Percentiles rank a stretch among this genome's conserved stretches.
phyloP scores from a whole-genome alignment of 2,113 vertebrate species.

The Parotia lawesii region DNA sequence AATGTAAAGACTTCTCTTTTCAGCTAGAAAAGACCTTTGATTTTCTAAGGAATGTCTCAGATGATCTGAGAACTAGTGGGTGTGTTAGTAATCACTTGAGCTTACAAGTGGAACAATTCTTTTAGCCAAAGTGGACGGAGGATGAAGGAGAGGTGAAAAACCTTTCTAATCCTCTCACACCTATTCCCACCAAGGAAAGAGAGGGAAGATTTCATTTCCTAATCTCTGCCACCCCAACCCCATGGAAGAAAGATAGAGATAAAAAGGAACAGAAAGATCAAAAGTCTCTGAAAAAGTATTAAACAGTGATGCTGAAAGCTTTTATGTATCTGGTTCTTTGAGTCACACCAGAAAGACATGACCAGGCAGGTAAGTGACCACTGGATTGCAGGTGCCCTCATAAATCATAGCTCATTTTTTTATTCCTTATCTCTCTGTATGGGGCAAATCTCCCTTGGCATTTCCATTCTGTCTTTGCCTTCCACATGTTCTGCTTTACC shows the following conservation, averaged over 20 bases:
- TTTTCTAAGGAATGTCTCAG: background rate
- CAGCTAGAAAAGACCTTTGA: constrained; percentile 11
- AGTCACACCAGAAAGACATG: background rate
- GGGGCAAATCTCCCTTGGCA: background rate
- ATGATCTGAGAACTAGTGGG: constrained; percentile 8
- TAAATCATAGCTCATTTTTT: background rate
- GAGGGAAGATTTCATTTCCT: constrained; percentile 23
- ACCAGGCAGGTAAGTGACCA: background rate
- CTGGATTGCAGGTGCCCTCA: background rate
- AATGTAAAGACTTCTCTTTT: background rate
- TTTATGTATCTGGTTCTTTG: background rate
- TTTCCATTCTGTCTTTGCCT: background rate
- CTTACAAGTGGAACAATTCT: constrained; percentile 40
- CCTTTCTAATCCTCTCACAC: background rate
- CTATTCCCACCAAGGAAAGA: background rate
- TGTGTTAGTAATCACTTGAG: background rate
- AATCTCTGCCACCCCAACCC: background rate
- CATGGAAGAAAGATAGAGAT: background rate
- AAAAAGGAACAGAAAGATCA: background rate
- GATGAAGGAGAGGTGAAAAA: background rate
- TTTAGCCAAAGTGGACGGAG: background rate
- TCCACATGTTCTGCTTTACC: background rate
- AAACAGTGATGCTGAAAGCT: background rate
- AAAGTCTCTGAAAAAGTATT: background rate
- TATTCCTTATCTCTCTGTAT: background rate